Evolutionary conservation across 1,140 invertebrate species (phyloP).

Genomic region (Bombus vancouverensis): DNA sequence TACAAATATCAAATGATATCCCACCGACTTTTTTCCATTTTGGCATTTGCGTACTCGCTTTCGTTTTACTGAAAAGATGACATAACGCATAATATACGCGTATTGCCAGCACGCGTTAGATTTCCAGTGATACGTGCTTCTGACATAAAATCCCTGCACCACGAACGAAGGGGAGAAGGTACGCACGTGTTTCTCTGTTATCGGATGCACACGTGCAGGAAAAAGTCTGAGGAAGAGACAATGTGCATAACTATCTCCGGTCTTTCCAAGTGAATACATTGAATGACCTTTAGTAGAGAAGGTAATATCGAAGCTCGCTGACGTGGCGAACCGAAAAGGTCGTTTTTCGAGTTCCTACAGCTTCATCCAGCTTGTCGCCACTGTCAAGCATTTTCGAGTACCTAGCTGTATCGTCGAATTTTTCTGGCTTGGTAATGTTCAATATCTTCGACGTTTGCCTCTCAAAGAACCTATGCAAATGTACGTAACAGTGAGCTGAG

Average conservation of each 20-base stretch:
- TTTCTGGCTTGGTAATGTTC: constrained; percentile 46
- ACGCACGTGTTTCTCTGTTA: constrained; percentile 34
- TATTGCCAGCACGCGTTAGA: too few relatives aligned
- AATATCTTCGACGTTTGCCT: constrained; percentile 20
- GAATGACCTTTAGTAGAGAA: constrained; percentile 35
- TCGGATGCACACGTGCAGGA: constrained; percentile 25
- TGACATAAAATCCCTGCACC: too few relatives aligned
- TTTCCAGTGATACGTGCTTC: too few relatives aligned
- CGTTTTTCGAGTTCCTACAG: background rate
- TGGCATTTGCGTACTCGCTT: too few relatives aligned
- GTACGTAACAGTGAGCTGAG: background rate
- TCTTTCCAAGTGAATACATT: constrained; percentile 27
- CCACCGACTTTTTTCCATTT: too few relatives aligned
- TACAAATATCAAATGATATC: too few relatives aligned
- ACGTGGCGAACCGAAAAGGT: constrained; percentile 33
- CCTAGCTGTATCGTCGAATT: constrained; percentile 25
- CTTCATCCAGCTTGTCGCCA: background rate
- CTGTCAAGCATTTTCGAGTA: background rate
- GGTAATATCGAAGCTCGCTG: constrained; percentile 54
- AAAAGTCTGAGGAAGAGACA: background rate
- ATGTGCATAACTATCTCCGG: constrained; percentile 33
- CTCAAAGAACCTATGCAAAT: constrained; percentile 2
- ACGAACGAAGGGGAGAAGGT: background rate
- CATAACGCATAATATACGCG: too few relatives aligned
- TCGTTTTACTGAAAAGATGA: too few relatives aligned